Base-by-base conservation (phyloP, 2,113 vertebrate genomes). In the Erythrocebus patas region DNA sequence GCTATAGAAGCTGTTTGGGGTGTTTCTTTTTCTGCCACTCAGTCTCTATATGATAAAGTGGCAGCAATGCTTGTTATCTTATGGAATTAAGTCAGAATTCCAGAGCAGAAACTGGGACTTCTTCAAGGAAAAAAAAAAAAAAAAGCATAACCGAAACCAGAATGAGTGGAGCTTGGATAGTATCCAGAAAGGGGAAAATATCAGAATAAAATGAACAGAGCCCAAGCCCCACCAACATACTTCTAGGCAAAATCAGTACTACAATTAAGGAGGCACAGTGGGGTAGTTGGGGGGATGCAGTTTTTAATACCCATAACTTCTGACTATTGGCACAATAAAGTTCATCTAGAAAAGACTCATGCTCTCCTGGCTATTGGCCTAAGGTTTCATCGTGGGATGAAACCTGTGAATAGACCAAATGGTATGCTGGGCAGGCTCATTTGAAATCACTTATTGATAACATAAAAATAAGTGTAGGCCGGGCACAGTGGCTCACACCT, bases 21-120 rank as follows among this genome's bases (percentile, higher is more conserved):
- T 96, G 86, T 97, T 95, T 92, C 82, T 95, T 92, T 95, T 92
- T 95, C 84, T 96, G 89, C 95, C 95, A 86, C 20, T 25, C 50
- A 25, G 6, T 83, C 70, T 94, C 27, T 87, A 1, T 52, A 20
- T 96, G 59, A 52, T 82, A 43, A 94, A 89, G 94, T 73, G n/a
- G 35, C 68, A 76, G 30, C n/a, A 73, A 20, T 10, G 52, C 55
- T 66, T 89, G 45, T 85, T 94, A 6, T 30, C 57, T 59, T 70
- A 8, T n/a, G 75, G 73, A 80, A 82, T 78, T 81, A 61, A 92
- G 57, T 96, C 75, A 32, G 70, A 43, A 9, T 75, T 83, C 59
- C 40, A 88, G 64, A 76, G 61, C 73, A 43, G 86, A 91, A 75
- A 8, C 82, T 89, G n/a, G 48, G 79, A 32, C 64, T 75, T 52